Evolutionary conservation across 2,888 invertebrate species (phyloP), one percentile per base, ranked within the genome.

Genomic region (Caenorhabditis panamensis): DNA sequence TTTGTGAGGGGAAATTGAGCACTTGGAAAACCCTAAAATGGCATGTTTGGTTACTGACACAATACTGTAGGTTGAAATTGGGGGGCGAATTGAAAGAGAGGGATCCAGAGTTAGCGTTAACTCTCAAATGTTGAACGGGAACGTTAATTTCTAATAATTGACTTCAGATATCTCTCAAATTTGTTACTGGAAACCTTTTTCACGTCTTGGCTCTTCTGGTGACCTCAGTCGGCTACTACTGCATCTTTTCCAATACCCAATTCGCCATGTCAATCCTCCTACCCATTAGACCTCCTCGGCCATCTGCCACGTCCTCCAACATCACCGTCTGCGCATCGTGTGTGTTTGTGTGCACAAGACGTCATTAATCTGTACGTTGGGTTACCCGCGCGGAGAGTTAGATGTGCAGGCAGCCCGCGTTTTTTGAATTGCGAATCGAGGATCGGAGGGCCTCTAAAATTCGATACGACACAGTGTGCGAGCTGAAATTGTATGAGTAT

Each of bases 11-110:
- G 49, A n/a, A 31, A 3, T 53, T 16, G 16, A 53, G 5, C 41
- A 41, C 41, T n/a, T 1, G 31, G 4, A 20, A 26, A 37, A n/a
- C 22, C 24, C 36, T 53, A 51, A 53, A 53, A 22, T 31, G 5
- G 11, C 4, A 36, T 61, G 24, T 13, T 64, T 64, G 20, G 47
- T 20, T 20, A 47, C 5, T 47, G 47, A 47, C 47, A 36, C n/a
- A n/a, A 18, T 47, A 47, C 47, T 47, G 47, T 47, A 47, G 18
- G 18, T 9, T n/a, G 20, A 20, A 47, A 2, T 47, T 20, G 2
- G 20, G 5, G 18, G 3, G n/a, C 18, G 4, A 18, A 20, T 11
- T 47, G 2, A 13, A 41, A 11, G 13, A 13, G 41, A 13, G 41
- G 13, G 41, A 11, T 41, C 13, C 13, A 13, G 11, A 13, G 13